Percentiles rank a stretch among this genome's conserved stretches.
Conservation (phyloP, 2,888 invertebrate genomes). For the Parnassius apollo region DNA sequence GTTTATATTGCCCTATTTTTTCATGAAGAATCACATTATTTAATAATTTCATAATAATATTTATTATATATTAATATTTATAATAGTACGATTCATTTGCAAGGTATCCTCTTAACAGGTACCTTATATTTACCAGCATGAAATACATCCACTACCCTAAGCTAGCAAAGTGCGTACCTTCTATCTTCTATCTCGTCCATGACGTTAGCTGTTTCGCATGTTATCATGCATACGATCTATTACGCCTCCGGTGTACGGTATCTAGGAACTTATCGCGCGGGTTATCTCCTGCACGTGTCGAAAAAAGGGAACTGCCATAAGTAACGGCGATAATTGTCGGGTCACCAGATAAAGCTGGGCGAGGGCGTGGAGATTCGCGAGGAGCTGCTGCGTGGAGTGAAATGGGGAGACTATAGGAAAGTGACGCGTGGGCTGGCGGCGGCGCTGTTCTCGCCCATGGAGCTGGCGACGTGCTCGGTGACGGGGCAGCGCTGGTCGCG, state of each 20-base stretch:
- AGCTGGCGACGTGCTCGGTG: conserved; percentile 87
- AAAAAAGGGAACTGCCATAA: conserved; percentile 4
- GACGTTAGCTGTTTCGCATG: conserved; percentile 4
- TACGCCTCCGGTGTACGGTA: conserved; percentile 6
- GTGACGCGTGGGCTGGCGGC: conserved; percentile 87
- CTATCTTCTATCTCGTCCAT: background rate
- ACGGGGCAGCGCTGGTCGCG: conserved; percentile 89
- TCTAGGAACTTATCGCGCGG: conserved; percentile 23
- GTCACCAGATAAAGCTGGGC: conserved; percentile 84
- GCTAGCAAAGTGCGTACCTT: too few species aligned
- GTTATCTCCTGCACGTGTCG: conserved; percentile 27
- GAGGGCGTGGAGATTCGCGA: conserved; percentile 88
- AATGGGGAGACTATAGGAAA: conserved; percentile 88
- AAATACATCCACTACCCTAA: too few species aligned
- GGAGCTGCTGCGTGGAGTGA: conserved; percentile 85
- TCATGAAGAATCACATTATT: too few species aligned
- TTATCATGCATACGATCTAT: conserved; percentile 8
- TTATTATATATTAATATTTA: too few species aligned
- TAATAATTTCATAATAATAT: too few species aligned
- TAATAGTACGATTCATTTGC: too few species aligned
- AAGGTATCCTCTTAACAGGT: too few species aligned
- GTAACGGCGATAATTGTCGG: conserved; percentile 17
- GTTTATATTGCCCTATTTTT: too few species aligned
- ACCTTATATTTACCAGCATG: too few species aligned
- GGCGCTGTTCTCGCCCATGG: conserved; percentile 87